Conservation (phyloP, 2,888 invertebrate species). For the Penaeus monodon region DNA sequence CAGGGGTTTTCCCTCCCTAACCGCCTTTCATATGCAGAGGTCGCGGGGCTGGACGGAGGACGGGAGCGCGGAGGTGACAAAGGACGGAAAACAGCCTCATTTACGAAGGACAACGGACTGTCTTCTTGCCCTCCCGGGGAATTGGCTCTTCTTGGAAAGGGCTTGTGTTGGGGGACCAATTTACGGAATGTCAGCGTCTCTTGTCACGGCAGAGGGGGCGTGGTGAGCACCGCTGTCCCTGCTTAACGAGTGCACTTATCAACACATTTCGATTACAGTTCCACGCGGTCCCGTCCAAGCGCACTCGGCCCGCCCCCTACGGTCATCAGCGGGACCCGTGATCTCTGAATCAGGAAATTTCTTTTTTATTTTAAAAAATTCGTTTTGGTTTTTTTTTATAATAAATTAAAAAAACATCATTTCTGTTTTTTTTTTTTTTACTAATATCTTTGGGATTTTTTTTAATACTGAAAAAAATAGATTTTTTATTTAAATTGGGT, state of each 20-base stretch:
- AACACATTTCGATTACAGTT: background rate
- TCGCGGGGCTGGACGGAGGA: background rate
- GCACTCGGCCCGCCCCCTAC: background rate
- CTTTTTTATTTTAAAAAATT: too few species aligned
- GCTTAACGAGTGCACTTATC: constrained; percentile 17
- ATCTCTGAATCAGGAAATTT: background rate
- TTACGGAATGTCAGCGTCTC: background rate
- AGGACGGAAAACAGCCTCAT: background rate
- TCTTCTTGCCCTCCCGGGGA: background rate
- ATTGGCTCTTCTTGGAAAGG: background rate
- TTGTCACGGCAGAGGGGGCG: background rate
- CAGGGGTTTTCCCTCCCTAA: background rate
- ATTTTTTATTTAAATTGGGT: too few species aligned
- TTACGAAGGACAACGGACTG: constrained; percentile 12
- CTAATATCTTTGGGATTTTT: too few species aligned
- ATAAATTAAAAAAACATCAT: too few species aligned
- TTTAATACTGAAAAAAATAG: too few species aligned
- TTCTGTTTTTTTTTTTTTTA: too few species aligned
- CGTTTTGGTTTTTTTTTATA: too few species aligned
- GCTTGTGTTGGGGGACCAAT: background rate
- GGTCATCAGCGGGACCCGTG: too few species aligned
- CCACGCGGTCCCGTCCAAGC: background rate
- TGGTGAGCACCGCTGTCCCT: background rate
- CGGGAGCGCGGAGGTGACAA: background rate
- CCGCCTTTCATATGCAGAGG: constrained; percentile 33